Percentiles rank a stretch among this genome's conserved stretches.
Evolutionary conservation across 2,797 vertebrate genomes (phyloP).

Genomic region (Eulemur albifrons): DNA sequence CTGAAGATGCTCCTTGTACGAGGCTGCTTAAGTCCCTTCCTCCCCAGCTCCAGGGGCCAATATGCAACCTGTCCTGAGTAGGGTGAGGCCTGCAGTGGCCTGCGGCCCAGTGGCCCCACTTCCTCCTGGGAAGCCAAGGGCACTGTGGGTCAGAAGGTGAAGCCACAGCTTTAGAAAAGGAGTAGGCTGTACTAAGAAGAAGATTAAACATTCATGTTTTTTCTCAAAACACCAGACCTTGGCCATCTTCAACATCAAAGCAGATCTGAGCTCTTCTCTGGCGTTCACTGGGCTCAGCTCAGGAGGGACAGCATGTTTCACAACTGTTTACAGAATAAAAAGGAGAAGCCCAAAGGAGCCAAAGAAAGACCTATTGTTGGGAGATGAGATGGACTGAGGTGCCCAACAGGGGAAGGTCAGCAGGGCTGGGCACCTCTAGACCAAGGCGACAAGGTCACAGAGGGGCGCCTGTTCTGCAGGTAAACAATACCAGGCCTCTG

Average conservation of each 20-base stretch:
- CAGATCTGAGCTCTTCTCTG: conserved; percentile 12
- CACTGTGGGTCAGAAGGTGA: conserved; percentile 39
- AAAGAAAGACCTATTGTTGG: conserved; percentile 45
- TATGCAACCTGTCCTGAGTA: background rate
- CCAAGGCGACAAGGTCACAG: conserved; percentile 13
- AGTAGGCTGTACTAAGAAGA: conserved; percentile 60
- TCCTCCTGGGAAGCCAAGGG: background rate
- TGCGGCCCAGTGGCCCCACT: background rate
- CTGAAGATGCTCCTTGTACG: background rate
- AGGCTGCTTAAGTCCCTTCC: background rate
- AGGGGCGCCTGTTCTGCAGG: background rate
- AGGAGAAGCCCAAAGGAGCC: background rate
- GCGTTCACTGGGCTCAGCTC: background rate
- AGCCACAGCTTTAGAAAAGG: conserved; percentile 61
- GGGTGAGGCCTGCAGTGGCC: background rate
- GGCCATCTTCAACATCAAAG: conserved; percentile 42
- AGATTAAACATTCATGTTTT: conserved; percentile 60
- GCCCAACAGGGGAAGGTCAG: background rate
- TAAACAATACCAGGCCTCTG: background rate
- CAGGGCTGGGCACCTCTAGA: background rate
- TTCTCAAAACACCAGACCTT: conserved; percentile 1
- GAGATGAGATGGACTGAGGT: background rate
- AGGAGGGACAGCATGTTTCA: background rate
- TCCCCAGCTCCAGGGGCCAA: background rate
- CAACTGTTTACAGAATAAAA: conserved; percentile 33